Conservation (phyloP, 2,113 vertebrate genomes). For the Vulpes lagopus region DNA sequence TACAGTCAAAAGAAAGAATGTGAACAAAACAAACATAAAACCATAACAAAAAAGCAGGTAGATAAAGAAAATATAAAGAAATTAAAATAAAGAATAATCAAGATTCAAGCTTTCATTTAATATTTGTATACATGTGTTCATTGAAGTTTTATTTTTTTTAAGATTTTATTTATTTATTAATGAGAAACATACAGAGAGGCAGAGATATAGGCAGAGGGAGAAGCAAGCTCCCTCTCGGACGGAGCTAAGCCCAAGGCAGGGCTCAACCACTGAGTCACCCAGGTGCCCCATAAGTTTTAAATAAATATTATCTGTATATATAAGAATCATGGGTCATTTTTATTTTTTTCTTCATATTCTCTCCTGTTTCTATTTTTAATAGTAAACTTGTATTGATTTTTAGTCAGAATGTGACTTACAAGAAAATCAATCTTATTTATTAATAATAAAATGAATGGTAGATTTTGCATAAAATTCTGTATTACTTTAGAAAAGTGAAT, state of each 20-base stretch:
- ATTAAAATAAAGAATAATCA: background rate
- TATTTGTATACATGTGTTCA: background rate
- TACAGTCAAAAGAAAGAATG: background rate
- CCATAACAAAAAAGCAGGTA: background rate
- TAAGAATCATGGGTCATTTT: background rate
- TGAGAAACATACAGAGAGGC: no score
- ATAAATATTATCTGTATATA: background rate
- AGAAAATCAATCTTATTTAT: background rate
- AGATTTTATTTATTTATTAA: no score
- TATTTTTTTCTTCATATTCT: background rate
- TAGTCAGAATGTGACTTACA: background rate
- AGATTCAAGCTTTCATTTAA: background rate
- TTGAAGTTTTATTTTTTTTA: background rate
- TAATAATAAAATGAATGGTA: background rate
- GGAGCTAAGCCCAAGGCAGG: no score
- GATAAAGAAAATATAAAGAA: background rate
- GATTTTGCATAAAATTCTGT: background rate
- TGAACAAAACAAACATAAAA: background rate
- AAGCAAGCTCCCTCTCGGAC: no score
- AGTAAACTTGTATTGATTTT: background rate
- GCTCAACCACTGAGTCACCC: no score
- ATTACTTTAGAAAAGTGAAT: background rate
- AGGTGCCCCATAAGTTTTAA: background rate
- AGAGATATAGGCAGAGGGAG: no score
- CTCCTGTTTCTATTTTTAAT: background rate